Evolutionary conservation across 2,113 vertebrate species (phyloP), one percentile per base, ranked within the genome.

Genomic region (Hylia prasina): DNA sequence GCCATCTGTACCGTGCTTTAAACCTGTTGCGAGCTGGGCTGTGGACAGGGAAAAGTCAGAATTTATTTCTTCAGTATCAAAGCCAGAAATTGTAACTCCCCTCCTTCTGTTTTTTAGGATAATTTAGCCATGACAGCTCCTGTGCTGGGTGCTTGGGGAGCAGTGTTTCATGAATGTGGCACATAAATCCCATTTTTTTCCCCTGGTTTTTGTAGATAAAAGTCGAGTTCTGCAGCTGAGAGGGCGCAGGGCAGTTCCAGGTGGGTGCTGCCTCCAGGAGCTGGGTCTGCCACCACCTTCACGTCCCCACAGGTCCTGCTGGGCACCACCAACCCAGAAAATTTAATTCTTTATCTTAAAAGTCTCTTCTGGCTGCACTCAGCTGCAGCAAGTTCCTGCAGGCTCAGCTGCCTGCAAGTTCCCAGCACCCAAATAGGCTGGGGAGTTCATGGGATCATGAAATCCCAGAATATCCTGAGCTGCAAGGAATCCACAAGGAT

Each of bases 1-100:
- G 90, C 96, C 96, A 97, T 96, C 96, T 96, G 90, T 24, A 96
- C 65, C 0, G 0, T n/a, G 88, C 65, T 89, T 87, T 84, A 90
- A 97, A 97, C 92, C 94, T 96, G 93, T 95, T 96, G 94, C 96
- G 93, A 87, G 86, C 69, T 57, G 69, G 37, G 88, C 85, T 89
- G 82, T 31, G 94, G 96, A 93, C 90, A 79, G 0, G 5, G 65
- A 72, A 60, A 83, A 93, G 39, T 87, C 58, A 53, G 31, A 60
- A 96, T 93, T 93, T 91, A 94, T 94, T 93, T 21, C 60, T 73
- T 77, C 63, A 79, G n/a, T 39, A 53, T 17, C 9, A 16, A 70
- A 95, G 92, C 33, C 86, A 96, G 65, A 70, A 86, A 71, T 6
- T 39, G 23, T 27, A 77, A 68, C 40, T 75, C 82, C 24, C 44